Evolutionary conservation across 2,888 invertebrate genomes (phyloP).

Genomic region (Patella ulyssiponensis): DNA sequence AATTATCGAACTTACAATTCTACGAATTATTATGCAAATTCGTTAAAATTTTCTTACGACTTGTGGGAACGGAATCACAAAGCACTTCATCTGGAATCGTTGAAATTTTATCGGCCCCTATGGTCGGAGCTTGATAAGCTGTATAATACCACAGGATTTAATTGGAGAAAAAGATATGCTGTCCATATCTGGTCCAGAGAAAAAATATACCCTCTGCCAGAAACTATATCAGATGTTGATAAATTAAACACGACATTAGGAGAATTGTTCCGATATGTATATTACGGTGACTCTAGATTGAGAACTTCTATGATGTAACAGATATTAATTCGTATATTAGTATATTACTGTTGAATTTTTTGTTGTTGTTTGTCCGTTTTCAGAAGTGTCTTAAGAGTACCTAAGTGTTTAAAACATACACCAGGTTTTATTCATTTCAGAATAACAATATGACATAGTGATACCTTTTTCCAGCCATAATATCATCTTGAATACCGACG

Average conservation of each 20-base stretch:
- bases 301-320: too few species aligned
- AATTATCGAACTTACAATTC: constrained; percentile 22
- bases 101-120: constrained; percentile 26
- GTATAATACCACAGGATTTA: constrained; percentile 18
- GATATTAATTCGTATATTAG: too few species aligned
- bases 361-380: too few species aligned
- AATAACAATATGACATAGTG: too few species aligned
- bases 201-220: constrained; percentile 18
- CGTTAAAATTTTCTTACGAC: constrained; percentile 17
- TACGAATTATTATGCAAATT: constrained; percentile 20
- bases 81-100: constrained; percentile 25
- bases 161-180: constrained; percentile 24
- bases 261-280: constrained; percentile 23
- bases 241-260: constrained; percentile 26
- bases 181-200: constrained; percentile 23
- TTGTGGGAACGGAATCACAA: constrained; percentile 21
- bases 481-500: too few species aligned
- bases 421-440: too few species aligned
- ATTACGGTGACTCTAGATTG: constrained; percentile 18
- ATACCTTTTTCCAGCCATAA: too few species aligned
- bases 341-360: too few species aligned
- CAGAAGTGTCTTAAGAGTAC: too few species aligned
- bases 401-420: too few species aligned
- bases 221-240: constrained; percentile 8
- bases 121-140: constrained; percentile 28